Evolutionary conservation across 2,113 vertebrate genomes (phyloP).

Genomic region (Entelurus aequoreus): DNA sequence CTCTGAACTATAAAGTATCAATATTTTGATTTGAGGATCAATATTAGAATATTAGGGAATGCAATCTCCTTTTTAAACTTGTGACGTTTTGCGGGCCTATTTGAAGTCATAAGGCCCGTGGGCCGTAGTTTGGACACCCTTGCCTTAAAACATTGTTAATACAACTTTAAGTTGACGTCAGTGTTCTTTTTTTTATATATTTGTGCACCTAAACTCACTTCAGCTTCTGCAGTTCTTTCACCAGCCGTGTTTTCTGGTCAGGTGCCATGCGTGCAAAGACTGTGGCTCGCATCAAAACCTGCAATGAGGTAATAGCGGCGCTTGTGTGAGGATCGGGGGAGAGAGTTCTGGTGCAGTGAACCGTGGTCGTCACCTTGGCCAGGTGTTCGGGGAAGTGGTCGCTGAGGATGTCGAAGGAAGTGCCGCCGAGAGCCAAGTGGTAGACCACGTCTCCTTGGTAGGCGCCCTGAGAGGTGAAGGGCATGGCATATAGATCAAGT

Average conservation of each 20-base stretch:
- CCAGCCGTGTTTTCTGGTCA: conserved; percentile 89
- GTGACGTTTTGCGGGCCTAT: no score
- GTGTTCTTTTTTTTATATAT: background rate
- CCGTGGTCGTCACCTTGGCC: conserved; percentile 75
- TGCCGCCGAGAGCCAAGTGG: conserved; percentile 86
- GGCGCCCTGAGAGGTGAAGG: conserved; percentile 57
- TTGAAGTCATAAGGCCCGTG: no score
- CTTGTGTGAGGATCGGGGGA: background rate
- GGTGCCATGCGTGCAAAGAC: conserved; percentile 91
- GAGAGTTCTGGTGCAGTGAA: background rate
- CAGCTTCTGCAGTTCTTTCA: conserved; percentile 84
- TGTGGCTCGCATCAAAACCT: conserved; percentile 84
- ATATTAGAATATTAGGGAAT: no score
- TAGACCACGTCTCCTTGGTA: conserved; percentile 56
- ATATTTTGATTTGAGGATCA: no score
- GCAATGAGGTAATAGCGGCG: conserved; percentile 15
- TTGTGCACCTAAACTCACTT: conserved; percentile 71
- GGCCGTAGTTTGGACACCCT: no score
- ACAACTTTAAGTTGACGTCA: background rate
- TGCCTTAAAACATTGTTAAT: no score
- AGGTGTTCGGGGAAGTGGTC: conserved; percentile 84
- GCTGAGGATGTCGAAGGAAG: conserved; percentile 79
- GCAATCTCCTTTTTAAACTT: no score
- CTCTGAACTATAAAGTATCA: no score
- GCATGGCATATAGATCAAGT: no score